Base-by-base conservation (phyloP, 2,113 vertebrate genomes). In the Rhabdornis inornatus region DNA sequence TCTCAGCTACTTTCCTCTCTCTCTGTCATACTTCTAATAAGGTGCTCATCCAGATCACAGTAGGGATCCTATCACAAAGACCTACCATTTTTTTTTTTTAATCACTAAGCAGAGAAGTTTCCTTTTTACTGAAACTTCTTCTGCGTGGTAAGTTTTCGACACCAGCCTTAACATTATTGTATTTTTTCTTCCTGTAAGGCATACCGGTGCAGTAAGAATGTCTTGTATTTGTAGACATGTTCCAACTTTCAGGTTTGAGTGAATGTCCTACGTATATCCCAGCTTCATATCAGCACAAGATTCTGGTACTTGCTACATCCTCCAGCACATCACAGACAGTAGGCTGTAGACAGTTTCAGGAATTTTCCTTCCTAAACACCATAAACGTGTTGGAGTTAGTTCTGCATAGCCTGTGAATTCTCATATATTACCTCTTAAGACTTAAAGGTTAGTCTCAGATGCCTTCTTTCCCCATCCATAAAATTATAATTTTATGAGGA, bases 401-500 rank as follows among this genome's bases (percentile, higher is more conserved):
- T 44, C 57, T 87, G 47, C 9, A 13, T 40, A 64, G 60, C 37
- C 63, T 79, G 39, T 76, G 57, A 90, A 61, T n/a, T 45, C 45
- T 90, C 25, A 33, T 85, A 40, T 57, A 61, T 53, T 83, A 75
- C 15, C 3, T 64, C 19, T 18, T 76, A 79, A 87, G 78, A 35
- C 22, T 87, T 91, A 83, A 82, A 74, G 42, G 11, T 27, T 85
- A 27, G 12, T 85, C 74, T 95, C 78, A 83, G 49, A 68, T 39
- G 49, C 57, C 49, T 90, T 42, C 53, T 90, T 93, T 90, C 10
- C 31, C 37, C 31, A 71, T 35, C n/a, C 31, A 83, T 76, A 76
- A 85, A 82, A 85, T 53, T 53, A 69, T 83, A 79, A 79, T 71
- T 50, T 76, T 94, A 90, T 39, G 70, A 94, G 24, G n/a, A 83